These are phyloP conservation scores for Cirrhinus mrigala DNA, from an alignment of 2,797 vertebrate species.

Conservation along the genomic window DNA sequence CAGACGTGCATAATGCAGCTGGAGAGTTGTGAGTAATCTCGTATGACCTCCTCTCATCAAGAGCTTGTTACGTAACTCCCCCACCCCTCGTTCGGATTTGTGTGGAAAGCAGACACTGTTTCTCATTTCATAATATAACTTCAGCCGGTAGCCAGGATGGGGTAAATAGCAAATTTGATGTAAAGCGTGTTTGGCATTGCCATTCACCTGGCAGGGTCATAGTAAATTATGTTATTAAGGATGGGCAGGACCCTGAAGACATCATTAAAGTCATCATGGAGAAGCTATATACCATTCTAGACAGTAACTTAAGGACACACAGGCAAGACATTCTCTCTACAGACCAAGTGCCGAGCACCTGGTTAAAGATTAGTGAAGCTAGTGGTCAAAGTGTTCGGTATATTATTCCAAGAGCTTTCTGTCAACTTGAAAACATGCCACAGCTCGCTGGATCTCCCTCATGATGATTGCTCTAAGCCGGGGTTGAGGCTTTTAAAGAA, in stretches of 20 bases:
- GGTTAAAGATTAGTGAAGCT: constrained; percentile 41
- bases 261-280: constrained; percentile 4
- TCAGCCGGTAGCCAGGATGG: constrained; percentile 32
- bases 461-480: constrained; percentile 4
- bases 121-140: constrained; percentile 26
- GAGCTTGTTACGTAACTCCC: constrained; percentile 52
- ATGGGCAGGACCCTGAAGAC: constrained; percentile 5
- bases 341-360: not conserved
- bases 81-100: constrained; percentile 23
- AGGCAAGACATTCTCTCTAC: not conserved
- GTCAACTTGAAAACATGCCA: constrained; percentile 13
- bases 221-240: constrained; percentile 28
- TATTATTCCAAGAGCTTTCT: constrained; percentile 22
- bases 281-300: not conserved
- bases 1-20: constrained; percentile 99
- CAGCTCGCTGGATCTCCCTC: constrained; percentile 40
- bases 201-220: constrained; percentile 40
- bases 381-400: constrained; percentile 22
- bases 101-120: constrained; percentile 20
- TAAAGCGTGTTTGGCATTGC: constrained; percentile 20
- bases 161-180: constrained; percentile 48
- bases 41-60: constrained; percentile 48
- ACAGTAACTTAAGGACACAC: not conserved
- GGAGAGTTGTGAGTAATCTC: constrained; percentile 92
- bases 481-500: constrained; percentile 53